A percentile compares a stretch with the other conserved stretches of the same genome.
phyloP scores from a whole-genome alignment of 2,113 vertebrate genomes.

The Psephotus haematonotus region DNA sequence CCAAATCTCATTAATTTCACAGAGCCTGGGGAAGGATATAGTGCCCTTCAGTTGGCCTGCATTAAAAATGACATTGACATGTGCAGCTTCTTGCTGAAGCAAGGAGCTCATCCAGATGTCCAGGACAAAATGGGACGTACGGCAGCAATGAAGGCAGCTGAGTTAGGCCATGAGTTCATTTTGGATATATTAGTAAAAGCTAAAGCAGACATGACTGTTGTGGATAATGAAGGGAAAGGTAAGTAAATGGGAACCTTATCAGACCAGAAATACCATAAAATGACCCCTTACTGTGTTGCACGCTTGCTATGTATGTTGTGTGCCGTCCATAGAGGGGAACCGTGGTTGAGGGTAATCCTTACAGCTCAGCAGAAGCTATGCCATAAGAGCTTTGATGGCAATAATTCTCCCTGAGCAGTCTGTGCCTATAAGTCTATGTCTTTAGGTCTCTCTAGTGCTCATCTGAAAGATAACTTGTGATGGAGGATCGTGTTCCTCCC shows the following conservation, averaged over 20 bases:
- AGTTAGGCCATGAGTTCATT: conserved; percentile 82
- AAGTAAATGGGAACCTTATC: neutral
- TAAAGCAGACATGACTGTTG: conserved; percentile 80
- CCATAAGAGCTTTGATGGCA: neutral
- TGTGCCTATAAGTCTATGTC: neutral
- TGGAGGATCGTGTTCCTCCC: neutral
- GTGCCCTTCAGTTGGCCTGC: conserved; percentile 84
- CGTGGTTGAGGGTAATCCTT: neutral
- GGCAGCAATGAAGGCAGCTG: conserved; percentile 86
- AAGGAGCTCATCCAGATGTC: conserved; percentile 82
- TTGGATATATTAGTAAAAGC: conserved; percentile 80
- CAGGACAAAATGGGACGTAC: conserved; percentile 84
- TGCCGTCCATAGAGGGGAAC: neutral
- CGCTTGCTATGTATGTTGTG: fast-evolving
- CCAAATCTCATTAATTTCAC: conserved; percentile 86
- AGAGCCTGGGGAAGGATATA: conserved; percentile 81
- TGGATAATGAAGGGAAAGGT: conserved; percentile 91
- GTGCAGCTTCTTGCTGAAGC: conserved; percentile 82
- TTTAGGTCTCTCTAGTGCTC: neutral
- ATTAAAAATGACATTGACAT: conserved; percentile 82
- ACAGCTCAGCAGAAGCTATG: neutral
- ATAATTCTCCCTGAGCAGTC: neutral
- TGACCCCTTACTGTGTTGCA: neutral
- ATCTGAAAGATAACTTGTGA: neutral
- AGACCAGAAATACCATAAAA: neutral